These are phyloP conservation scores for Tipula helvola DNA, from an alignment of 2,888 invertebrate genomes.

Conservation along the genomic window DNA sequence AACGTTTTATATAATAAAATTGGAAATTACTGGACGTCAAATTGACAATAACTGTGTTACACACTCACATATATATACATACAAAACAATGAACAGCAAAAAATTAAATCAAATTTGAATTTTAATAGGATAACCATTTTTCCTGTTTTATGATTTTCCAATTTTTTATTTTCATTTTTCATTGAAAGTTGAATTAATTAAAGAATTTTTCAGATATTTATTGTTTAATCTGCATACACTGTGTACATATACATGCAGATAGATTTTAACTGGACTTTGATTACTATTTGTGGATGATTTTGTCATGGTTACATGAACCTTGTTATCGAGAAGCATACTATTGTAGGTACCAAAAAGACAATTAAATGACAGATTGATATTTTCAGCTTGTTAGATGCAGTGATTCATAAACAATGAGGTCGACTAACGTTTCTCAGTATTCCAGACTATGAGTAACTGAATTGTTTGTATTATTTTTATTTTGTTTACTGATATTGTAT, in stretches of 20 bases:
- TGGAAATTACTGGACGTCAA: background rate
- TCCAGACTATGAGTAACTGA: no score
- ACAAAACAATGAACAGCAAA: background rate
- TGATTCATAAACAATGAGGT: background rate
- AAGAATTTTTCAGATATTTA: background rate
- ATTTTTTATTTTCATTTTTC: background rate
- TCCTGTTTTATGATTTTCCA: background rate
- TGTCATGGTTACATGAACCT: background rate
- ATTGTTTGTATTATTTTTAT: no score
- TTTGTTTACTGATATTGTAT: no score
- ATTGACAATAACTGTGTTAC: background rate
- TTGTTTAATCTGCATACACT: background rate
- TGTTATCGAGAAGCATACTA: background rate
- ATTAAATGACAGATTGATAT: background rate
- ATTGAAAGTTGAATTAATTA: background rate
- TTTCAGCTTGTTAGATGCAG: background rate
- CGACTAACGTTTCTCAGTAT: background rate
- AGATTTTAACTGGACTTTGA: background rate
- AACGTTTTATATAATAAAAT: background rate
- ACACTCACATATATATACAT: background rate
- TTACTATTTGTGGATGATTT: background rate
- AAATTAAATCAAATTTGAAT: background rate
- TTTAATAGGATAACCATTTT: background rate
- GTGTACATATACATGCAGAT: background rate
- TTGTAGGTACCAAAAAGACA: background rate